Percentiles rank a stretch among this genome's conserved stretches.
phyloP scores from a whole-genome alignment of 2,113 vertebrate species.

The Mus spicilegus region DNA sequence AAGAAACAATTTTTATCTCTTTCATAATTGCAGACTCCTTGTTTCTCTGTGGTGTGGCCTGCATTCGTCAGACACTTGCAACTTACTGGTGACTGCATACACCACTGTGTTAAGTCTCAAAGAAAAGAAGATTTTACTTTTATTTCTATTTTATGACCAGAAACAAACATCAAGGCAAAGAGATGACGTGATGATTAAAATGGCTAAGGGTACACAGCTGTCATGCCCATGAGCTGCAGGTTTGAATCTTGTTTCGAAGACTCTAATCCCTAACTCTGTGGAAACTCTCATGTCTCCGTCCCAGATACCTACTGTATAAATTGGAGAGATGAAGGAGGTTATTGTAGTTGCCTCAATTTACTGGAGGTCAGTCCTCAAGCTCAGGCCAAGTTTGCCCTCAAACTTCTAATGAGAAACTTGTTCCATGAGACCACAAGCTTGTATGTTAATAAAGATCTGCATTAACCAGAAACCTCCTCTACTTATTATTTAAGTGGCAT shows the following conservation, averaged over 20 bases:
- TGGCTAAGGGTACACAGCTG: background rate
- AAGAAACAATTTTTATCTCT: background rate
- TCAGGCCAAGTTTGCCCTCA: background rate
- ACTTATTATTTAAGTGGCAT: constrained; percentile 55
- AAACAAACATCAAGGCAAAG: background rate
- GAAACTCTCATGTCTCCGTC: background rate
- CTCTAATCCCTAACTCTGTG: background rate
- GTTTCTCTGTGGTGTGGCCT: background rate
- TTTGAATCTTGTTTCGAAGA: background rate
- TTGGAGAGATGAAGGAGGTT: background rate
- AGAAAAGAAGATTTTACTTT: background rate
- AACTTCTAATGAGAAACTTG: constrained; percentile 13
- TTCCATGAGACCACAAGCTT: background rate
- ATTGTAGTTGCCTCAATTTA: background rate
- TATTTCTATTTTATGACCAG: background rate
- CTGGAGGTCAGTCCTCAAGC: background rate
- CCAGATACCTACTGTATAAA: background rate
- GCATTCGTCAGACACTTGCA: background rate
- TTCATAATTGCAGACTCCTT: background rate
- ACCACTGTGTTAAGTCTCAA: background rate
- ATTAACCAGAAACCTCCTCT: background rate
- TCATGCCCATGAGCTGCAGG: background rate
- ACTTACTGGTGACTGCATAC: background rate
- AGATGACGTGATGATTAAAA: background rate
- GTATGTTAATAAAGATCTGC: background rate